A percentile compares a stretch with the other conserved stretches of the same genome.
Evolutionary conservation across 1,140 invertebrate species (phyloP).

Genomic region (Zaprionus vittiger): DNA sequence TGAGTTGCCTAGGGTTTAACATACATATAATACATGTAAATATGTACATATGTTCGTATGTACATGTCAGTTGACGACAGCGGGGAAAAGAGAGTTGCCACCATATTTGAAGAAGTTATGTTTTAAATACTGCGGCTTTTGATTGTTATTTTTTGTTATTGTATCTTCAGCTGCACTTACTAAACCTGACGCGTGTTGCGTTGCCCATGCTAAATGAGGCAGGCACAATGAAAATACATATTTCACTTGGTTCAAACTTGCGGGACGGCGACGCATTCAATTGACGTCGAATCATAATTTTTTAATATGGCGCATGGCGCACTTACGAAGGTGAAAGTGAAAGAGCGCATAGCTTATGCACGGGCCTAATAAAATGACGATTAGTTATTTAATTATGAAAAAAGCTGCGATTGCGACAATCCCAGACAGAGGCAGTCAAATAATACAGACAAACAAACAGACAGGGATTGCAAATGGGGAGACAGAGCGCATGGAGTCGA

Average conservation of each 20-base stretch:
- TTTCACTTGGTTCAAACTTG: constrained; percentile 38
- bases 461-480: background rate
- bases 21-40: too few species aligned
- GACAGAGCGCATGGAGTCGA: background rate
- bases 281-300: constrained; percentile 53
- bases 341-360: constrained; percentile 50
- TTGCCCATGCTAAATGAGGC: constrained; percentile 34
- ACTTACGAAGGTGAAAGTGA: constrained; percentile 58
- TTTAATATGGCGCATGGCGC: constrained; percentile 48
- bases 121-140: background rate
- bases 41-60: too few species aligned
- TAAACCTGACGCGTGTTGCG: constrained; percentile 48
- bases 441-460: background rate
- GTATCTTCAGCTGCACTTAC: constrained; percentile 35
- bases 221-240: constrained; percentile 23
- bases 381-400: constrained; percentile 65
- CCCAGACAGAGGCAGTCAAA: constrained; percentile 12
- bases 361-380: constrained; percentile 56
- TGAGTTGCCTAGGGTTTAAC: too few species aligned
- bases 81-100: too few species aligned
- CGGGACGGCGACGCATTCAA: constrained; percentile 42
- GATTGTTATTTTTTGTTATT: constrained; percentile 2
- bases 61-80: too few species aligned
- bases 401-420: constrained; percentile 49
- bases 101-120: constrained; percentile 1